A percentile compares a stretch with the other conserved stretches of the same genome.
phyloP scores from a whole-genome alignment of 2,888 invertebrate species.

The Eupithecia tripunctaria region DNA sequence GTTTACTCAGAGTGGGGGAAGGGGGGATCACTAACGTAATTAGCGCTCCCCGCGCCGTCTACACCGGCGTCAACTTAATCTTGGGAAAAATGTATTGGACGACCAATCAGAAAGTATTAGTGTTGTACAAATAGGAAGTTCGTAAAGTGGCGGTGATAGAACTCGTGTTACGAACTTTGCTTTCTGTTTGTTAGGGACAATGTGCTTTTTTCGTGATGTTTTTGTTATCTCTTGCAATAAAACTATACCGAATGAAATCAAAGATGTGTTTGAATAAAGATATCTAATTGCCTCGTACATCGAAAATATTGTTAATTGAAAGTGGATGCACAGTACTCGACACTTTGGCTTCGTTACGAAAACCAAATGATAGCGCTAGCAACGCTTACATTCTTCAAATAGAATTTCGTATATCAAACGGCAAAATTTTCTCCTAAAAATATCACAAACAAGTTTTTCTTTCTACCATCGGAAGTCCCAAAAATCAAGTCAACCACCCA shows the following conservation, averaged over 20 bases:
- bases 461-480: slow-evolving; percentile 32
- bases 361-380: not conserved
- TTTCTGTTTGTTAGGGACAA: slow-evolving; percentile 33
- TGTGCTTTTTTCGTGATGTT: slow-evolving; percentile 25
- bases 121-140: slow-evolving; percentile 50
- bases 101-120: slow-evolving; percentile 58
- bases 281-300: not conserved
- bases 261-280: not conserved
- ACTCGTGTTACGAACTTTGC: slow-evolving; percentile 44
- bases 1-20: slow-evolving; percentile 70
- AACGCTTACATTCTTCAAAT: not conserved
- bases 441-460: slow-evolving; percentile 10
- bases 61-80: slow-evolving; percentile 65
- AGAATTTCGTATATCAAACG: not conserved
- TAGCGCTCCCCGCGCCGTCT: slow-evolving; percentile 69
- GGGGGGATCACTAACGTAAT: slow-evolving; percentile 76
- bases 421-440: not conserved
- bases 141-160: slow-evolving; percentile 46
- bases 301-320: not conserved
- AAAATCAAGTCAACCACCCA: slow-evolving; percentile 51
- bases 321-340: not conserved
- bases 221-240: slow-evolving; percentile 3
- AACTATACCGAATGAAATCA: not conserved
- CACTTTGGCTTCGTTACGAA: not conserved
- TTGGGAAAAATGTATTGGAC: slow-evolving; percentile 61